phyloP scores from a whole-genome alignment of 2,888 invertebrate species.

The Andrena minutula region DNA sequence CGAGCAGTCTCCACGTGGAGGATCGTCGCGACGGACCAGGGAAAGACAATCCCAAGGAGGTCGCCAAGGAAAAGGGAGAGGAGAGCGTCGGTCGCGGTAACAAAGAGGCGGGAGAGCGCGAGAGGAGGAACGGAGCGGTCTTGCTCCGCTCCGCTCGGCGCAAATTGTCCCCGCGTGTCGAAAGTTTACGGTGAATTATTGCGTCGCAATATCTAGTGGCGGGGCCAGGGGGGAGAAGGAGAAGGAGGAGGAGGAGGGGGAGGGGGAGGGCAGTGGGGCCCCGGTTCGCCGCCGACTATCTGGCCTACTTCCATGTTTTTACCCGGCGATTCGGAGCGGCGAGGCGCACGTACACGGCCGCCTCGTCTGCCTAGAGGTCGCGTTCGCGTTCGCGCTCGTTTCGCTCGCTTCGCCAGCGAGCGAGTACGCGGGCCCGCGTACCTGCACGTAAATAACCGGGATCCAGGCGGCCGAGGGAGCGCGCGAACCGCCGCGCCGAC shows the following conservation, averaged over 20 bases:
- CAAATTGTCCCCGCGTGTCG: conserved; percentile 79
- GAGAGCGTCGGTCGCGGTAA: conserved; percentile 28
- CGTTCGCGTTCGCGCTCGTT: conserved; percentile 5
- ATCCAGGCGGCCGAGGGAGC: conserved; percentile 2
- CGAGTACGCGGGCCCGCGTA: conserved; percentile 25
- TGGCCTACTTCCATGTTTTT: conserved; percentile 83
- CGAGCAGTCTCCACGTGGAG: conserved; percentile 26
- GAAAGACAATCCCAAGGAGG: conserved; percentile 22
- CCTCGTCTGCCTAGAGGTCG: conserved; percentile 47
- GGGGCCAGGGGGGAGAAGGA: conserved; percentile 21
- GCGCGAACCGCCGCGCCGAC: not conserved
- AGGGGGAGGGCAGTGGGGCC: conserved; percentile 4
- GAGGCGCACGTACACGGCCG: conserved; percentile 33
- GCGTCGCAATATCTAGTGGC: conserved; percentile 81
- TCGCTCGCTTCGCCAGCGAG: conserved; percentile 30
- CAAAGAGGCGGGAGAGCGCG: conserved; percentile 33
- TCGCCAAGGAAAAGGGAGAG: conserved; percentile 13
- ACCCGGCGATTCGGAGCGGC: conserved; percentile 72
- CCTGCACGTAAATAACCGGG: conserved; percentile 53
- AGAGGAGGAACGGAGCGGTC: conserved; percentile 24
- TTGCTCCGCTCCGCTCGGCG: conserved; percentile 55
- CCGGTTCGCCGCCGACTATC: conserved; percentile 76
- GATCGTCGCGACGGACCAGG: not conserved
- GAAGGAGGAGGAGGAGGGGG: not conserved
- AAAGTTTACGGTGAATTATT: conserved; percentile 82